A percentile compares a stretch with the other conserved stretches of the same genome.
Conservation (phyloP, 1,140 invertebrate species). For the Charaxes varanes region DNA sequence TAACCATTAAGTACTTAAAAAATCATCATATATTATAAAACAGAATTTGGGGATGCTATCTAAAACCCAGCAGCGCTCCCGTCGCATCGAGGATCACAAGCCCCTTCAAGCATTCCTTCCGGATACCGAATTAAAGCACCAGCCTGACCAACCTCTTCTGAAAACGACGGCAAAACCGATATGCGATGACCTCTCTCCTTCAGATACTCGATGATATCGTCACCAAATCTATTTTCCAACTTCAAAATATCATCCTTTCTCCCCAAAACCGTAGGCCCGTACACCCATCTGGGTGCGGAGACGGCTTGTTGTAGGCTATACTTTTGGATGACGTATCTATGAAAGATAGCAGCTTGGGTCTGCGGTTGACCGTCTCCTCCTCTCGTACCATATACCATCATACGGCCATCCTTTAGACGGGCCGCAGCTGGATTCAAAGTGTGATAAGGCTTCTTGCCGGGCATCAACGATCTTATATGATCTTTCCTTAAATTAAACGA, state of each 20-base stretch:
- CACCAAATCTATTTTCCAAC: slow-evolving; percentile 44
- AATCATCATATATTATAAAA: no score
- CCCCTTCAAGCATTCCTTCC: slow-evolving; percentile 54
- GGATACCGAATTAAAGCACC: slow-evolving; percentile 48
- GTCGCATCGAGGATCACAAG: slow-evolving; percentile 48
- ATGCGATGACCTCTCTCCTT: slow-evolving; percentile 45
- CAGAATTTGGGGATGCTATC: no score
- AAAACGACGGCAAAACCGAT: slow-evolving; percentile 29
- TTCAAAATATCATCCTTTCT: slow-evolving; percentile 28
- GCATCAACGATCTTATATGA: slow-evolving; percentile 37
- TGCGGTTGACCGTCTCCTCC: slow-evolving; percentile 63
- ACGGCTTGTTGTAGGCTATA: slow-evolving; percentile 40
- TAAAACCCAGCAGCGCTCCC: slow-evolving; percentile 56
- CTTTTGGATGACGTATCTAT: slow-evolving; percentile 53
- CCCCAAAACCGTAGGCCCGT: slow-evolving; percentile 29
- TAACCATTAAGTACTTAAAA: no score
- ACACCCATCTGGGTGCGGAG: slow-evolving; percentile 51
- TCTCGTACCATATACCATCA: slow-evolving; percentile 54
- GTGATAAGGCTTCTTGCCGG: slow-evolving; percentile 60
- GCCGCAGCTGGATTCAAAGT: slow-evolving; percentile 58
- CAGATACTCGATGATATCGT: slow-evolving; percentile 39
- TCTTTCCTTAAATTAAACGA: slow-evolving; percentile 41
- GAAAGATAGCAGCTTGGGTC: slow-evolving; percentile 59
- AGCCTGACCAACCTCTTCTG: slow-evolving; percentile 41
- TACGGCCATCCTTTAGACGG: slow-evolving; percentile 43